Conservation (phyloP, 2,888 invertebrate species). For the Cataglyphis albicans region DNA sequence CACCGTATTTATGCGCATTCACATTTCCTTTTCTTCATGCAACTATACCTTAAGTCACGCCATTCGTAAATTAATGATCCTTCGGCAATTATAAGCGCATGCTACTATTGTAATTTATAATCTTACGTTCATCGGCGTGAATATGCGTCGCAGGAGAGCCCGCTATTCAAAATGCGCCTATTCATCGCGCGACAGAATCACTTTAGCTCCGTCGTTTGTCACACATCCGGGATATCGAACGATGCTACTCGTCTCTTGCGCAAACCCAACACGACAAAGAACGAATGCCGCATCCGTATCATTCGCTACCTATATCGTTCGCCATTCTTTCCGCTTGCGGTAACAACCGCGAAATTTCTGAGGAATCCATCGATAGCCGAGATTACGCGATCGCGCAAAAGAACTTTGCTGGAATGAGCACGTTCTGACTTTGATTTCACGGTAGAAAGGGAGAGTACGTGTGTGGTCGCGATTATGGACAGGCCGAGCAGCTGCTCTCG, state of each 20-base stretch:
- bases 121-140: constrained; percentile 28
- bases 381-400: constrained; percentile 46
- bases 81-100: constrained; percentile 51
- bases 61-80: constrained; percentile 58
- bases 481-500: constrained; percentile 38
- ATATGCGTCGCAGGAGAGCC: not conserved
- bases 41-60: not conserved
- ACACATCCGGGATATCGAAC: not conserved
- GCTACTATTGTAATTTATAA: constrained; percentile 55
- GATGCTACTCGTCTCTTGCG: not conserved
- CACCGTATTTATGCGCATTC: constrained; percentile 17
- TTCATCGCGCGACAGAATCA: not conserved
- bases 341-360: constrained; percentile 48
- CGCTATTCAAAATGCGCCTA: constrained; percentile 13
- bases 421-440: constrained; percentile 57
- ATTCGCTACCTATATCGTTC: constrained; percentile 14
- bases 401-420: constrained; percentile 50
- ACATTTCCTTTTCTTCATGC: constrained; percentile 17
- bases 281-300: constrained; percentile 16
- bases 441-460: constrained; percentile 64
- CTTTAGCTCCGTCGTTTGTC: not conserved
- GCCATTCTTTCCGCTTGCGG: not conserved
- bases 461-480: constrained; percentile 64
- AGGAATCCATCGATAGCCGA: constrained; percentile 63
- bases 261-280: not conserved